phyloP scores from a whole-genome alignment of 2,797 vertebrate species.

The Nasua narica region DNA sequence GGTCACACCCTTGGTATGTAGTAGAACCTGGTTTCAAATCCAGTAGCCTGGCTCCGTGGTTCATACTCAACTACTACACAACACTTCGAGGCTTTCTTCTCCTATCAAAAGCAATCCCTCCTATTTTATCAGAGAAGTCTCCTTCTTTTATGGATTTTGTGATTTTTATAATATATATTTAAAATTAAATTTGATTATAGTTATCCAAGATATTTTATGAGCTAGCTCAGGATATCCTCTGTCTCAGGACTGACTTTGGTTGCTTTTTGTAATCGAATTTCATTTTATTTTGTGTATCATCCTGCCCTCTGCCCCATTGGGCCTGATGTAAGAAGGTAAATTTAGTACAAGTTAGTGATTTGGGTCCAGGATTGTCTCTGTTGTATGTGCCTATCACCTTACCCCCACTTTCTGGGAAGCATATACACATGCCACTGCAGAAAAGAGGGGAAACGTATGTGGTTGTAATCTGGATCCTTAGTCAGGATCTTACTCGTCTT shows the following conservation, averaged over 20 bases:
- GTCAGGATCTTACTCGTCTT: not conserved
- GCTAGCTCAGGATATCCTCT: not conserved
- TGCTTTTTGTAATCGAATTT: not conserved
- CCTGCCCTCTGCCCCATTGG: rapidly evolving
- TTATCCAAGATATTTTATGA: not conserved
- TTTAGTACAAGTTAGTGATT: not conserved
- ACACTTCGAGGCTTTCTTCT: not conserved
- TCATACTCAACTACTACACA: not conserved
- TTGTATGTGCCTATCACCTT: not conserved
- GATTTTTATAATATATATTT: not conserved
- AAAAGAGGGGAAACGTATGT: not conserved
- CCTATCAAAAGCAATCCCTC: not conserved
- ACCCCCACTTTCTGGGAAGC: not conserved
- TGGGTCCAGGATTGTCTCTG: not conserved
- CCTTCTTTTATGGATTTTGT: not conserved
- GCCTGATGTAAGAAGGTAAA: not conserved
- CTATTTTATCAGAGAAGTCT: not conserved
- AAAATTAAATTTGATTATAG: not conserved
- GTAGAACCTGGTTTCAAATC: not conserved
- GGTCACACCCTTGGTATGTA: not conserved
- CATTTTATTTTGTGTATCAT: not conserved
- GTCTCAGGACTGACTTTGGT: not conserved
- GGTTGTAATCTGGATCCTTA: not conserved
- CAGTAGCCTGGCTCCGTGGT: too few species aligned
- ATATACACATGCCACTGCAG: not conserved